Evolutionary conservation across 2,113 vertebrate genomes (phyloP).

Genomic region (Pampusana beccarii): DNA sequence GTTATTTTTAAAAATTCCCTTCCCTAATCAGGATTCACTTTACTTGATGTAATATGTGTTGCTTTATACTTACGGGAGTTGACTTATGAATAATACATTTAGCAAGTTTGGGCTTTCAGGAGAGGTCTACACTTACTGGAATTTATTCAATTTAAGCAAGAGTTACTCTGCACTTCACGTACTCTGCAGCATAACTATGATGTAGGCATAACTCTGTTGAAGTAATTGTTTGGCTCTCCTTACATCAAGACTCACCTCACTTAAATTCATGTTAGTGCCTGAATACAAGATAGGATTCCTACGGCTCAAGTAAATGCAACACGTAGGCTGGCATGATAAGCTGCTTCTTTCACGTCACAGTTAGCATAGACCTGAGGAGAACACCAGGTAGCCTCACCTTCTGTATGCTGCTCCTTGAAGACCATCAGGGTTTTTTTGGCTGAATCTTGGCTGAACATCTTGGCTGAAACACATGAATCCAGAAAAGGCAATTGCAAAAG

Average conservation of each 20-base stretch:
- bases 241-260: not conserved
- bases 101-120: not conserved
- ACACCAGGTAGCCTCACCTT: not conserved
- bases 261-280: not conserved
- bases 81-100: slow-evolving; percentile 52
- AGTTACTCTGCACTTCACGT: not conserved
- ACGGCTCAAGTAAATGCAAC: not conserved
- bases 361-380: not conserved
- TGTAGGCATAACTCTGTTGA: not conserved
- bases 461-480: not conserved
- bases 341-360: not conserved
- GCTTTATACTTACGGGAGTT: not conserved
- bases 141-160: not conserved
- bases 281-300: not conserved
- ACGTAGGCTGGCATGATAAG: rapidly evolving
- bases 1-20: not conserved
- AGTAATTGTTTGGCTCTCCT: not conserved
- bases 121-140: not conserved
- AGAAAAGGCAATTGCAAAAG: not conserved
- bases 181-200: not conserved
- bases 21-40: slow-evolving; percentile 20
- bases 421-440: not conserved
- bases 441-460: not conserved
- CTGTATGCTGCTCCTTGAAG: not conserved
- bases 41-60: not conserved